These are phyloP conservation scores for Maylandia zebra DNA, from an alignment of 2,113 vertebrate genomes.

Conservation along the genomic window DNA sequence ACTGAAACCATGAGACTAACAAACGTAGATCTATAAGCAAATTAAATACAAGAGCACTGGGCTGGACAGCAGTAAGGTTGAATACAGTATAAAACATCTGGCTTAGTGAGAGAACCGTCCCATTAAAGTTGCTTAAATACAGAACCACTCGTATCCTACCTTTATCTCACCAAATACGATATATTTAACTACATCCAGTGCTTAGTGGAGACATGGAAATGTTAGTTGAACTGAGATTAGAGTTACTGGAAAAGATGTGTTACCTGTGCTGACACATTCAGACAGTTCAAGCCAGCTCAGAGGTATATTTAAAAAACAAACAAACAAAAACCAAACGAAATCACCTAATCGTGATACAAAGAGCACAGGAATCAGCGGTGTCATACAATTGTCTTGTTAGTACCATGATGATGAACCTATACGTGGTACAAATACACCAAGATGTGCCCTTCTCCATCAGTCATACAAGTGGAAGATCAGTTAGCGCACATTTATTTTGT, in stretches of 20 bases:
- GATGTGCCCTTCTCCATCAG: not conserved
- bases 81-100: slow-evolving; percentile 1
- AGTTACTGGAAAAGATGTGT: not conserved
- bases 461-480: slow-evolving; percentile 42
- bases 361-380: slow-evolving; percentile 3
- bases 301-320: slow-evolving; percentile 4
- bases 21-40: not conserved
- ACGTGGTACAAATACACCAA: not conserved
- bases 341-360: slow-evolving; percentile 45
- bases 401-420: not conserved
- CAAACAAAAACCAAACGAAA: not conserved
- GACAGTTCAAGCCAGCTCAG: slow-evolving; percentile 33
- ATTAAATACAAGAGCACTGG: not conserved
- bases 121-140: not conserved
- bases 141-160: not conserved
- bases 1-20: not conserved
- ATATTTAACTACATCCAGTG: slow-evolving; percentile 43
- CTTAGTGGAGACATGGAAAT: not conserved
- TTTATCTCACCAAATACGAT: not conserved
- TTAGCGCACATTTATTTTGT: slow-evolving; percentile 27
- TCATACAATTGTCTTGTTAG: not conserved
- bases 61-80: not conserved
- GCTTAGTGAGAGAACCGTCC: not conserved
- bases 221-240: not conserved
- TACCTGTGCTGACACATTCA: slow-evolving; percentile 39